Percentiles rank a stretch among this genome's conserved stretches.
Conservation (phyloP, 2,797 vertebrate genomes). For the Leptodactylus fallax region DNA sequence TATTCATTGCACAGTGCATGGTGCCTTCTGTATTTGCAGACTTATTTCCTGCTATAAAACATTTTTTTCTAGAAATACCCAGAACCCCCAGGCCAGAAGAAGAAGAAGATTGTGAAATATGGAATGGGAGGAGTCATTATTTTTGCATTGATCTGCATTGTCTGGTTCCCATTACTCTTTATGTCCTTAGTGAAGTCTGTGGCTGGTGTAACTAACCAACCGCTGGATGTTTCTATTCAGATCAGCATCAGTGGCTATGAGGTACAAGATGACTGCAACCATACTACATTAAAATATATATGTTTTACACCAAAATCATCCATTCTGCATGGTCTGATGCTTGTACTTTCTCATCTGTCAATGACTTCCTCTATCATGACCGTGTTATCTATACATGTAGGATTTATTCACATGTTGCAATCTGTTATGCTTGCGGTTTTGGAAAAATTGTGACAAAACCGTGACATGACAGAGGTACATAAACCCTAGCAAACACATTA, state of each 20-base stretch:
- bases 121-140: slow-evolving; percentile 79
- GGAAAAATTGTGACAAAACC: too few relatives aligned
- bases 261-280: slow-evolving; percentile 66
- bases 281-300: neutral
- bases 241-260: slow-evolving; percentile 78
- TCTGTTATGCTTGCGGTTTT: too few relatives aligned
- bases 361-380: neutral
- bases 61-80: slow-evolving; percentile 79
- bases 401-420: too few relatives aligned
- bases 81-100: slow-evolving; percentile 79
- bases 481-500: too few relatives aligned
- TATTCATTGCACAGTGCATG: neutral
- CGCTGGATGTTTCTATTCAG: slow-evolving; percentile 78
- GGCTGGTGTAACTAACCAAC: slow-evolving; percentile 79
- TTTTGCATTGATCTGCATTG: slow-evolving; percentile 75
- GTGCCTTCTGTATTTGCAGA: neutral
- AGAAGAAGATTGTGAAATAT: slow-evolving; percentile 81
- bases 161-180: slow-evolving; percentile 83
- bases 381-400: neutral
- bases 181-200: slow-evolving; percentile 80
- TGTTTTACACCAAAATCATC: neutral
- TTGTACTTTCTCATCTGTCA: neutral
- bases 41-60: neutral
- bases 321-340: neutral
- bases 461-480: too few relatives aligned